phyloP scores from a whole-genome alignment of 2,888 invertebrate genomes.

The Xylophagus ater region DNA sequence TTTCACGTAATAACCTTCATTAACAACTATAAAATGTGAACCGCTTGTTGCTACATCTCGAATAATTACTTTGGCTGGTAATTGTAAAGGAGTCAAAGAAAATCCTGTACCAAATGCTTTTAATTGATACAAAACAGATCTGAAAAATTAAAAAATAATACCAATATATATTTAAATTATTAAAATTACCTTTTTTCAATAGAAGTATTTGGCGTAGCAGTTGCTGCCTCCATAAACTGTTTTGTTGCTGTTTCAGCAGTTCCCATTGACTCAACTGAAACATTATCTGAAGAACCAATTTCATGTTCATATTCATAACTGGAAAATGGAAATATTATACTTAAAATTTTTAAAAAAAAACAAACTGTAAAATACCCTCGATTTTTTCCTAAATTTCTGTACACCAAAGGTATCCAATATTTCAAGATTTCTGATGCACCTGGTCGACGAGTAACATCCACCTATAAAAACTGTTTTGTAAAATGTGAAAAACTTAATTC shows the following conservation, averaged over 20 bases:
- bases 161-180: too few relatives aligned
- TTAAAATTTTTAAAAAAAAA: neutral
- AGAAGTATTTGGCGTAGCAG: conserved; percentile 30
- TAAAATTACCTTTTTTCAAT: conserved; percentile 34
- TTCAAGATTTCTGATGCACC: conserved; percentile 49
- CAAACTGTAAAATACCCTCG: conserved; percentile 26
- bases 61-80: conserved; percentile 46
- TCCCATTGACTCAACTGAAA: conserved; percentile 12
- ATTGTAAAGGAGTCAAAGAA: conserved; percentile 43
- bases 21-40: conserved; percentile 48
- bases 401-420: conserved; percentile 42
- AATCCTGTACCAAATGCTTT: conserved; percentile 43
- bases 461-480: conserved; percentile 42
- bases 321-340: neutral
- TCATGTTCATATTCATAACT: conserved; percentile 34
- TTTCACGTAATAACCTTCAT: conserved; percentile 35
- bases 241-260: conserved; percentile 32
- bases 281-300: conserved; percentile 20
- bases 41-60: conserved; percentile 44
- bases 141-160: too few relatives aligned
- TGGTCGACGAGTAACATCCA: conserved; percentile 50
- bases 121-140: conserved; percentile 47
- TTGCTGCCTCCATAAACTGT: conserved; percentile 35
- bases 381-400: conserved; percentile 35
- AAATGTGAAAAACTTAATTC: neutral